These are phyloP conservation scores for Entomobrya proxima DNA, from an alignment of 2,888 invertebrate species.

Conservation along the genomic window DNA sequence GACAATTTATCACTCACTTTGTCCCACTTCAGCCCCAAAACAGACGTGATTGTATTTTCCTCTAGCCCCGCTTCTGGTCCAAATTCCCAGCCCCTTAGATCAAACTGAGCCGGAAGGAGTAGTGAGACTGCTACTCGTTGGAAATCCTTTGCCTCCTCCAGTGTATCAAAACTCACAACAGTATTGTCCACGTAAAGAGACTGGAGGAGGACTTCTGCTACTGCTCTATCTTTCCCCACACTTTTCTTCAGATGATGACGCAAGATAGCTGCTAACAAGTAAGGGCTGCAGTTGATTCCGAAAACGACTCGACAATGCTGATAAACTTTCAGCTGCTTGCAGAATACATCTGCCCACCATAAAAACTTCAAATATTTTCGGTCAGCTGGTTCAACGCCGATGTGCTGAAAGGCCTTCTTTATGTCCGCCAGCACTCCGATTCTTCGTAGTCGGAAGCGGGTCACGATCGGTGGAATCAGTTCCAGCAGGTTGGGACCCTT, in stretches of 20 bases:
- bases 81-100: slow-evolving; percentile 53
- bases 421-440: slow-evolving; percentile 46
- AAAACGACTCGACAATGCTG: slow-evolving; percentile 75
- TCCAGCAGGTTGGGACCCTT: slow-evolving; percentile 72
- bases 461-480: slow-evolving; percentile 55
- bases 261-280: slow-evolving; percentile 74
- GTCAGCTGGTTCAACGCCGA: neutral
- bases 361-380: slow-evolving; percentile 37
- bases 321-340: slow-evolving; percentile 31
- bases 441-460: slow-evolving; percentile 16
- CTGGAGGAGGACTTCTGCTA: slow-evolving; percentile 53
- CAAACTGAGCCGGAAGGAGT: slow-evolving; percentile 23
- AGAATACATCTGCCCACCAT: slow-evolving; percentile 41
- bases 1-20: neutral
- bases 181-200: slow-evolving; percentile 65
- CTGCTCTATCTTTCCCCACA: neutral
- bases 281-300: slow-evolving; percentile 62
- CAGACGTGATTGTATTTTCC: neutral
- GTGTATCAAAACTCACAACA: slow-evolving; percentile 62
- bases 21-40: slow-evolving; percentile 51
- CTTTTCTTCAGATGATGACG: slow-evolving; percentile 71
- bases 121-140: slow-evolving; percentile 50
- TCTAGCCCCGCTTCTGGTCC: neutral
- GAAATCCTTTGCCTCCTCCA: slow-evolving; percentile 67
- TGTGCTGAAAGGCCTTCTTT: slow-evolving; percentile 48